These are phyloP conservation scores for Oscheius sp. DNA, from an alignment of 1,140 invertebrate genomes.

Conservation along the genomic window DNA sequence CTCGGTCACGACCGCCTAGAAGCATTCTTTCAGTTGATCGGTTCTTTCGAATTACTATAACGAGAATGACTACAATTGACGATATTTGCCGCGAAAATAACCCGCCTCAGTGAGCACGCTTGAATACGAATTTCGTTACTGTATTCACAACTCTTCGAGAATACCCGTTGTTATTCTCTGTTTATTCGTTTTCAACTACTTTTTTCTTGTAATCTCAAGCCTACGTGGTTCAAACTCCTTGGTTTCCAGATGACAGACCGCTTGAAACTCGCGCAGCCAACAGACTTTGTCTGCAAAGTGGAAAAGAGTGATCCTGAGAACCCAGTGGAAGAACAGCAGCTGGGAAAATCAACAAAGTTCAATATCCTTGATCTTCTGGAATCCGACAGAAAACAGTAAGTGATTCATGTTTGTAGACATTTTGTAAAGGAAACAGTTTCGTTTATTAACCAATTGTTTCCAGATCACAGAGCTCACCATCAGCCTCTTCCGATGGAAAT, in stretches of 20 bases:
- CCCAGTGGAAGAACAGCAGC: not conserved
- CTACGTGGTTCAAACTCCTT: no score
- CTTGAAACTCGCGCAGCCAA: not conserved
- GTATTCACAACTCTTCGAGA: no score
- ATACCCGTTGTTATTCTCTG: not conserved
- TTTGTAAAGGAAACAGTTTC: not conserved
- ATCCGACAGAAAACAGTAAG: conserved; percentile 12
- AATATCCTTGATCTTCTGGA: conserved; percentile 25
- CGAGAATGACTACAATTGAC: not conserved
- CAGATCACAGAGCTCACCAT: conserved; percentile 20
- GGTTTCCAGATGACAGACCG: not conserved
- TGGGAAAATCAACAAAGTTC: conserved; percentile 5
- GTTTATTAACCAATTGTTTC: not conserved
- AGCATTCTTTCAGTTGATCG: not conserved
- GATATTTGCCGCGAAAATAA: not conserved
- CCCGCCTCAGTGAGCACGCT: not conserved
- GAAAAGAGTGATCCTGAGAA: not conserved
- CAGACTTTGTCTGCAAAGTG: not conserved
- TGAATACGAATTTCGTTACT: no score
- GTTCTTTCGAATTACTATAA: not conserved
- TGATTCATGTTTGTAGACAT: not conserved
- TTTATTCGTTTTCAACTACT: not conserved
- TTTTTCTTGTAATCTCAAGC: not conserved
- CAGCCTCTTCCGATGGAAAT: conserved; percentile 13
- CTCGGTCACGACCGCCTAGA: not conserved